These are phyloP conservation scores for Oconnorella tubifera DNA, from an alignment of 2,888 invertebrate genomes.

Conservation along the genomic window DNA sequence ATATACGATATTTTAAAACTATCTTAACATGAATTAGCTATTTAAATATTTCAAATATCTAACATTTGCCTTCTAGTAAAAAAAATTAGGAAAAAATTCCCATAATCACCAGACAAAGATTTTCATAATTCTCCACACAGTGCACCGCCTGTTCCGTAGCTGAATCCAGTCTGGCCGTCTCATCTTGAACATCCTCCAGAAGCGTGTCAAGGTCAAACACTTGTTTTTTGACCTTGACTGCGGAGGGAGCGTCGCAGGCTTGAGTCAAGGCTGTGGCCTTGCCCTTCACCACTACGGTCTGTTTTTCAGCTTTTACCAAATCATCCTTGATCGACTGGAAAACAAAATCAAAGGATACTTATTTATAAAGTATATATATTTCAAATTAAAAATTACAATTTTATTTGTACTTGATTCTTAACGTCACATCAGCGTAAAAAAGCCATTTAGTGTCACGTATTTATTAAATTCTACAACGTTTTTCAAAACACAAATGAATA, in stretches of 20 bases:
- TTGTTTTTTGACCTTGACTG: slow-evolving; percentile 15
- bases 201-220: slow-evolving; percentile 43
- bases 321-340: slow-evolving; percentile 13
- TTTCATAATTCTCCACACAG: slow-evolving; percentile 49
- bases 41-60: slow-evolving; percentile 5
- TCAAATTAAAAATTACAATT: no score
- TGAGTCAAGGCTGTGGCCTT: slow-evolving; percentile 10
- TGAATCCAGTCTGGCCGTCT: slow-evolving; percentile 45
- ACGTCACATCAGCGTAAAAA: no score
- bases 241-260: slow-evolving; percentile 7
- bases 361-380: no score
- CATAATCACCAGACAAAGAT: slow-evolving; percentile 49
- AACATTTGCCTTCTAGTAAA: background rate
- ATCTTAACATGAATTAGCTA: no score
- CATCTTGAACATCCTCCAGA: slow-evolving; percentile 53
- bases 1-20: no score
- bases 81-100: background rate
- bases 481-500: no score
- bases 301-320: slow-evolving; percentile 5
- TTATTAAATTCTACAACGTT: no score
- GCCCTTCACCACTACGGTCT: slow-evolving; percentile 15
- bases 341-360: no score
- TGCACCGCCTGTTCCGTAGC: slow-evolving; percentile 45
- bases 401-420: no score
- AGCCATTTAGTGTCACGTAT: no score